Evolutionary conservation across 1,140 invertebrate genomes (phyloP).

Genomic region (Oscheius sp.): DNA sequence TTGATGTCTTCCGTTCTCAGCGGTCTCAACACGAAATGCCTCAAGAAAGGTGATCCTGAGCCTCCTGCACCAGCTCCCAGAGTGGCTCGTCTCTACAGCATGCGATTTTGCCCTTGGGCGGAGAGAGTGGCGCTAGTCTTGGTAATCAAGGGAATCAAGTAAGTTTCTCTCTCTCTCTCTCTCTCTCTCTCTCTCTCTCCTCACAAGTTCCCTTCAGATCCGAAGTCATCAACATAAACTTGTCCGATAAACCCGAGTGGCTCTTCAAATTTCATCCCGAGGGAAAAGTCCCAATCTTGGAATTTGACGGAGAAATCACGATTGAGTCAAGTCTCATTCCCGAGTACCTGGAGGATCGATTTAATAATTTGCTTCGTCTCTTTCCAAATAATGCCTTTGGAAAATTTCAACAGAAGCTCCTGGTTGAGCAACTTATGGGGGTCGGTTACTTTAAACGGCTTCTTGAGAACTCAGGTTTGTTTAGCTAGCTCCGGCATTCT

Average conservation of each 20-base stretch:
- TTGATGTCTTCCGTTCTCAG: slow-evolving; percentile 1
- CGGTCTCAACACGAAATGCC: neutral
- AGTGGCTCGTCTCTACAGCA: slow-evolving; percentile 23
- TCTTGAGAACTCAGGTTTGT: too few relatives aligned
- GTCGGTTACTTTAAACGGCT: too few relatives aligned
- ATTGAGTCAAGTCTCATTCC: slow-evolving; percentile 29
- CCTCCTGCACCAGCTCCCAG: slow-evolving; percentile 19
- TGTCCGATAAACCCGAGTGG: slow-evolving; percentile 35
- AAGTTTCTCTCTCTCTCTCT: neutral
- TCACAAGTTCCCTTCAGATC: neutral
- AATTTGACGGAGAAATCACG: slow-evolving; percentile 27
- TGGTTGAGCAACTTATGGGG: slow-evolving; percentile 7
- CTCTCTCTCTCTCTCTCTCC: too few relatives aligned
- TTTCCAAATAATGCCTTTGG: slow-evolving; percentile 27
- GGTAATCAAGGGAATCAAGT: slow-evolving; percentile 19
- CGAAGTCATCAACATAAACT: slow-evolving; percentile 33
- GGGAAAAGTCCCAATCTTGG: slow-evolving; percentile 31
- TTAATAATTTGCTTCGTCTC: slow-evolving; percentile 24
- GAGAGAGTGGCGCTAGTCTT: slow-evolving; percentile 20
- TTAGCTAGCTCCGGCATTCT: neutral
- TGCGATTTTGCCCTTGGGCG: slow-evolving; percentile 35
- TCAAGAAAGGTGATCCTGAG: slow-evolving; percentile 20
- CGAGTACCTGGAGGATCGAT: slow-evolving; percentile 33
- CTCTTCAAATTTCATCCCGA: slow-evolving; percentile 33
- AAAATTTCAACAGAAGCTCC: slow-evolving; percentile 24